Base-by-base conservation (phyloP, 2,797 vertebrate genomes). In the Mycteria americana region DNA sequence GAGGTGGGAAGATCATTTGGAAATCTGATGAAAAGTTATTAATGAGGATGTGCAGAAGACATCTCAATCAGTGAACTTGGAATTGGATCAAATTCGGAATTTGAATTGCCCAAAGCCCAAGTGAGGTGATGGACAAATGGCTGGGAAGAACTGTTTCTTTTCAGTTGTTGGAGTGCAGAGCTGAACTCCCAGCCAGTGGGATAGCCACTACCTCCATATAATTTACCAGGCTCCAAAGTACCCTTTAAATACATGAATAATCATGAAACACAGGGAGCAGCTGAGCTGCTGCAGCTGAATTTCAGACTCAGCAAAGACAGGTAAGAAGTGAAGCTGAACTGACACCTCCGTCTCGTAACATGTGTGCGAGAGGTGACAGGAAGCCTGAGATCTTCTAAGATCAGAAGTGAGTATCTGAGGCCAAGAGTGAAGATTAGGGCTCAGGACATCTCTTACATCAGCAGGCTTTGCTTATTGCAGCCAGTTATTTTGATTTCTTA, bases 271-370 rank as follows among this genome's bases (percentile, higher is more conserved):
- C 65, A 64, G 87, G 63, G 63, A 88, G 79, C 89, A 92, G 95
- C 89, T 69, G 88, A 85, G 85, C 86, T 85, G 85, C 90, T 76
- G 77, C 7, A 64, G 92, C 75, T 81, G 79, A 51, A 63, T 88
- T 92, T 81, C 82, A 95, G 88, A 78, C 79, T 93, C 85, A 33
- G 85, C 76, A 88, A 57, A 85, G 85, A 18, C 62, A 89, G 91
- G 89, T 84, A 89, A 92, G 92, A 94, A 94, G 87, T 50, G 85
- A 86, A 92, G 91, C 94, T 89, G 93, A 95, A 92, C 70, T 92
- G 89, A 93, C 87, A 86, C 92, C 83, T 89, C 76, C 13, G 7
- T 92, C 82, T 60, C 12, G 1, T 24, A 18, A 16, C 11, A 18
- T 16, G 1, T 37, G 79, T 41, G 91, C 5, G 10, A 73, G 89